Conservation (phyloP, 2,797 vertebrate genomes). For the Botia almorhae region DNA sequence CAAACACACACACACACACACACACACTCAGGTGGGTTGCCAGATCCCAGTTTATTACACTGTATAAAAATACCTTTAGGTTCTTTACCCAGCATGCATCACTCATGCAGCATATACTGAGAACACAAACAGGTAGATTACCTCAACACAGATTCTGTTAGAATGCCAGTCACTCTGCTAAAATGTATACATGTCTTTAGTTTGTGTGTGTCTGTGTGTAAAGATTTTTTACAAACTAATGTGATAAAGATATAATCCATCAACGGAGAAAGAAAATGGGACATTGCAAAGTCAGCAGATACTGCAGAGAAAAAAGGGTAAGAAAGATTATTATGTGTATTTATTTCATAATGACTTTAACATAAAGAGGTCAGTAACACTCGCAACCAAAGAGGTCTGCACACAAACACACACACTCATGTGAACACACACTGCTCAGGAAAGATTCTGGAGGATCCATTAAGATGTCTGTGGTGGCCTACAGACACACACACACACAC, state of each 20-base stretch:
- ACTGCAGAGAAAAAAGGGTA: not conserved
- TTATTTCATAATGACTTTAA: not conserved
- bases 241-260: too few relatives aligned
- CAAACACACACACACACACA: constrained; percentile 3
- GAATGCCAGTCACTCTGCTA: not conserved
- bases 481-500: not conserved
- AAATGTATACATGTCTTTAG: not conserved
- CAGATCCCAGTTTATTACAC: constrained; percentile 24
- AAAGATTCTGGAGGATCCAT: constrained; percentile 80
- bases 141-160: not conserved
- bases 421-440: constrained; percentile 62
- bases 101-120: not conserved
- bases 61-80: constrained; percentile 11
- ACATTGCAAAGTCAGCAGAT: not conserved
- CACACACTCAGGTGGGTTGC: constrained; percentile 5
- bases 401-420: constrained; percentile 49
- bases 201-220: not conserved
- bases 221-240: not conserved
- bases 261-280: not conserved
- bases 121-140: not conserved
- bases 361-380: constrained; percentile 17
- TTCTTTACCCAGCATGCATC: constrained; percentile 20
- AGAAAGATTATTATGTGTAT: not conserved
- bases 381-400: not conserved
- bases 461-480: constrained; percentile 74